Evolutionary conservation across 1,140 invertebrate genomes (phyloP), one percentile per base, ranked within the genome.

Genomic region (Lepidotrigona ventralis): DNA sequence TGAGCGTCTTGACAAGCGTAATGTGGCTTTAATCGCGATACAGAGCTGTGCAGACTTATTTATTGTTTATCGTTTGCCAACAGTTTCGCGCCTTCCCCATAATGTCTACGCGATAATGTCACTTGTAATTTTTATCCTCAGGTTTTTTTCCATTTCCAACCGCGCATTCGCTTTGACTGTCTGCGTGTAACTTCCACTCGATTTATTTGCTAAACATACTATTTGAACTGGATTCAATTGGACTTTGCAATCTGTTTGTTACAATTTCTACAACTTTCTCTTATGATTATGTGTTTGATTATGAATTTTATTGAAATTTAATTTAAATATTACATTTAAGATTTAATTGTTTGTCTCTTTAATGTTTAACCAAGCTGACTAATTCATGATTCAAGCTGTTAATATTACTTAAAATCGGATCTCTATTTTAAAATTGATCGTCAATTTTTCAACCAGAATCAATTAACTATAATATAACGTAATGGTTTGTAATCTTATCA

Each of bases 11-110:
- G 93, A 93, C 91, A 94, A 92, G 92, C 90, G 91, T 93, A 93
- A 93, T 92, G 91, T 90, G 86, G 89, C 90, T 92, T 93, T 94
- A 93, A 94, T 94, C 92, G 92, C 90, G 92, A 93, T 92, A 93
- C 90, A 91, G 54, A 91, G 90, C 90, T 89, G 90, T 83, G 88
- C 85, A 81, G 88, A 85, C 88, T 92, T 92, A 93, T 93, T 93
- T 92, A 93, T 89, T 85, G 89, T 86, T 89, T 85, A 74, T 70
- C 79, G 81, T 85, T 90, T 93, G 92, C 92, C 92, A 93, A 92
- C 87, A 88, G 85, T 88, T 87, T 90, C 88, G 86, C 85, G 70
- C 82, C 82, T 17, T 56, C 26, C 66, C 53, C 85, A 17, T 75
- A 76, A 88, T 72, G 46, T 69, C 71, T 23, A 21, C 60, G 21